Percentiles rank a stretch among this genome's conserved stretches.
phyloP scores from a whole-genome alignment of 2,113 vertebrate species.

The Boulengeromyrus knoepffleri region DNA sequence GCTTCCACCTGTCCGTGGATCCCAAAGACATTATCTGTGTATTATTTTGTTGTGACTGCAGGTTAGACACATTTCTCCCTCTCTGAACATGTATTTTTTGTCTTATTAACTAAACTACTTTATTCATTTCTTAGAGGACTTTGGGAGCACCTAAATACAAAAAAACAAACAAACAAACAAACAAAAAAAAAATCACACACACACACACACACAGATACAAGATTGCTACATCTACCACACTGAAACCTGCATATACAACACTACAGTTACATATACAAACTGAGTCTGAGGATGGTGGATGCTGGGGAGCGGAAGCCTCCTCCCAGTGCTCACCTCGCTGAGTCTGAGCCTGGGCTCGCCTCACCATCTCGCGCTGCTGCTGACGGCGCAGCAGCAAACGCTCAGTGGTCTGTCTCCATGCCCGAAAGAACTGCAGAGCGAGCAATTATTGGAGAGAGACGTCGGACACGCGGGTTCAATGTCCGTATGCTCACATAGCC shows the following conservation, averaged over 20 bases:
- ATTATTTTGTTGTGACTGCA: neutral
- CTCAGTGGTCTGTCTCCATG: conserved; percentile 57
- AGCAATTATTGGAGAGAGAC: neutral
- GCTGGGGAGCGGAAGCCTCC: neutral
- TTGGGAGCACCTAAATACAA: neutral
- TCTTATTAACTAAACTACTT: neutral
- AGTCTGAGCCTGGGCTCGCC: conserved; percentile 48
- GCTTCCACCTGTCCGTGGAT: neutral
- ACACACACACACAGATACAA: neutral
- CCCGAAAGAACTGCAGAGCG: conserved; percentile 47
- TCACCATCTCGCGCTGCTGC: conserved; percentile 53
- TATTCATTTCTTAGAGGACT: neutral
- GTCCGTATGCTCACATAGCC: neutral
- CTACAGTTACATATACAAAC: neutral
- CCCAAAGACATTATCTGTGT: neutral
- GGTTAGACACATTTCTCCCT: neutral
- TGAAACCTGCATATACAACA: neutral
- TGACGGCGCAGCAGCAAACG: conserved; percentile 34
- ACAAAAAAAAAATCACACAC: too few species aligned
- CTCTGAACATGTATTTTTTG: neutral
- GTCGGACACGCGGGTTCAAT: neutral
- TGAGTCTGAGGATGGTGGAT: neutral
- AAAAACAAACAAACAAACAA: too few species aligned
- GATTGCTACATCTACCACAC: neutral
- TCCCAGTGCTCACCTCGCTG: conserved; percentile 52